Percentiles rank a stretch among this genome's conserved stretches.
Conservation (phyloP, 2,797 vertebrate species). For the Spheniscus humboldti region DNA sequence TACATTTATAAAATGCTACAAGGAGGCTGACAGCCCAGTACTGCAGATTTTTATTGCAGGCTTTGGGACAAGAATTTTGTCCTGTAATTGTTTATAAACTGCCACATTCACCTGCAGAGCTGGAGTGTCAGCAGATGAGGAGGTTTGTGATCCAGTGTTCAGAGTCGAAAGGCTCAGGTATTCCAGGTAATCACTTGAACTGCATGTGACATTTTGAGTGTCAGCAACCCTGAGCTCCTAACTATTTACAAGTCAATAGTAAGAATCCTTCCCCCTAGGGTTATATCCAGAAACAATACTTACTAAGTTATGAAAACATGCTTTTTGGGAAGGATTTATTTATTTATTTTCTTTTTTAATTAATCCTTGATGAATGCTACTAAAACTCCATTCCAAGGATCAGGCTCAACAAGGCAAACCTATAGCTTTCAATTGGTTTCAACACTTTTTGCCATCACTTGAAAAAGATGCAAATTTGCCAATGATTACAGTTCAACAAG, state of each 20-base stretch:
- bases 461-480: not conserved
- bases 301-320: not conserved
- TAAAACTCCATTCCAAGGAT: not conserved
- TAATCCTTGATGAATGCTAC: not conserved
- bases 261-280: not conserved
- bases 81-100: not conserved
- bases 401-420: not conserved
- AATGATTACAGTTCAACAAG: not conserved
- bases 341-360: not conserved
- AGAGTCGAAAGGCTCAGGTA: not conserved
- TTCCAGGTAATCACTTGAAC: not conserved
- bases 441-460: not conserved
- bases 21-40: not conserved
- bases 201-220: not conserved
- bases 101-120: not conserved
- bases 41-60: not conserved
- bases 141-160: not conserved
- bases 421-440: not conserved
- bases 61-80: not conserved
- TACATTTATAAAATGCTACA: not conserved
- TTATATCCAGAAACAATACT: not conserved
- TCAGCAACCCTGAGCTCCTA: not conserved
- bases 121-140: not conserved
- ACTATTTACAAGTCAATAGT: not conserved
- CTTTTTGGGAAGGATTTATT: not conserved